phyloP scores from a whole-genome alignment of 2,113 vertebrate species.

The Aegotheles bennettii region DNA sequence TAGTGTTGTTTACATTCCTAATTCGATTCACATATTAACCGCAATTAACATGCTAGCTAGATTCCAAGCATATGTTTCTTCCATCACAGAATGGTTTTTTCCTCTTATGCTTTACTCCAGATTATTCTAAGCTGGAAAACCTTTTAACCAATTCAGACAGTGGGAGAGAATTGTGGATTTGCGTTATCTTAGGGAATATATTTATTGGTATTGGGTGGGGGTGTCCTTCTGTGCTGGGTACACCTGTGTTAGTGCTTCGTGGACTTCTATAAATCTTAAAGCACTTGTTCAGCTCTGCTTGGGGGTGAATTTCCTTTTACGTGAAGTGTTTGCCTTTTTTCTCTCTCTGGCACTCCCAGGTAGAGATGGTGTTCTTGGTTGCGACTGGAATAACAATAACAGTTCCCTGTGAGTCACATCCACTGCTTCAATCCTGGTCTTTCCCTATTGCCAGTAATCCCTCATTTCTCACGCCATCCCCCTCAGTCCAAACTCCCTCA shows the following conservation, averaged over 20 bases:
- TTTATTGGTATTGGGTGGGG: background rate
- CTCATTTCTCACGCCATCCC: background rate
- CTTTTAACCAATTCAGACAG: background rate
- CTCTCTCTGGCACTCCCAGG: background rate
- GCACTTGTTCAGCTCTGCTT: background rate
- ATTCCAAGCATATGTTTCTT: conserved; percentile 33
- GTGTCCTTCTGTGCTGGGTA: background rate
- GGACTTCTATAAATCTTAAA: background rate
- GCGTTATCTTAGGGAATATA: background rate
- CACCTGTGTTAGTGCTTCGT: background rate
- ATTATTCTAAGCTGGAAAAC: background rate
- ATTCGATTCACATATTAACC: conserved; percentile 43
- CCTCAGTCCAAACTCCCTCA: background rate
- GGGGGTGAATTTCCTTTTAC: background rate
- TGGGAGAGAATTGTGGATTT: background rate
- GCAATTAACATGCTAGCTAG: conserved; percentile 36
- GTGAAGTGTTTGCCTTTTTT: background rate
- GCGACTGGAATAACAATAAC: background rate
- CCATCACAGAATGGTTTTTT: background rate
- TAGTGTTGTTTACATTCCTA: conserved; percentile 35
- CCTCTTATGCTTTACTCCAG: background rate
- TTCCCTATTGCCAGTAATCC: background rate
- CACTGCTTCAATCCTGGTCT: background rate
- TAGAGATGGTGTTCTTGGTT: background rate
- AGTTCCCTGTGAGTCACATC: background rate